Base-by-base conservation (phyloP, 1,140 invertebrate genomes). In the Alviniconcha marisindica region DNA sequence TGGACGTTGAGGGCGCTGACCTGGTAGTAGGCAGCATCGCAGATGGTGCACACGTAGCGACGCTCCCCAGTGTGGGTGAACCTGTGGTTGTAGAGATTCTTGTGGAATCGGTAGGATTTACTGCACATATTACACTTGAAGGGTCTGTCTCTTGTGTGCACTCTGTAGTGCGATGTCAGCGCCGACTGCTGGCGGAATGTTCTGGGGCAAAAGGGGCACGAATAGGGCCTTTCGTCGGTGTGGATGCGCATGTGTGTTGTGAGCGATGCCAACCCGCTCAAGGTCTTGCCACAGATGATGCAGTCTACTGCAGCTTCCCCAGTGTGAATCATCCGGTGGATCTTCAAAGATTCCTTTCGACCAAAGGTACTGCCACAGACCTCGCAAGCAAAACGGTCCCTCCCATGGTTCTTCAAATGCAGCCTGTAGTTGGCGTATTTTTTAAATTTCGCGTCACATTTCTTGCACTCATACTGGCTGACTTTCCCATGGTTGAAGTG, bases 221-320 rank as follows among this genome's bases (percentile, higher is more conserved):
- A 63, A 51, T 76, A 82, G 5, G 81, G 81, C 73, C n/a, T 76
- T 31, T 82, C 81, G 1, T 38, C 81, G 21, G 81, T 76, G 38
- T 82, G 81, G 14, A 76, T 76, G 15, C 81, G 24, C 38, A 76
- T 38, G n/a, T 76, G 73, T 7, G n/a, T 76, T 3, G 14, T 31
- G 0, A 51, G 73, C 2, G 40, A 51, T 1, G 28, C 24, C n/a
- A 18, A 42, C 12, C 28, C 31, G 24, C 7, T 0, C 4, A 76
- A 42, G 31, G 21, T 76, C 42, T 76, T 76, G 24, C 73, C 73
- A 31, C 73, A 76, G n/a, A 76, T 51, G n/a, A n/a, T 40, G 18
- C 73, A 76, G 36, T 24, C 21, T 10, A 76, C 31, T 10, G 24
- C 31, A 7, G 73, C 73, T 36, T 76, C 73, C 14, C 44, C 44